Evolutionary conservation across 2,113 vertebrate species (phyloP).

Genomic region (Coracopsis vasa): DNA sequence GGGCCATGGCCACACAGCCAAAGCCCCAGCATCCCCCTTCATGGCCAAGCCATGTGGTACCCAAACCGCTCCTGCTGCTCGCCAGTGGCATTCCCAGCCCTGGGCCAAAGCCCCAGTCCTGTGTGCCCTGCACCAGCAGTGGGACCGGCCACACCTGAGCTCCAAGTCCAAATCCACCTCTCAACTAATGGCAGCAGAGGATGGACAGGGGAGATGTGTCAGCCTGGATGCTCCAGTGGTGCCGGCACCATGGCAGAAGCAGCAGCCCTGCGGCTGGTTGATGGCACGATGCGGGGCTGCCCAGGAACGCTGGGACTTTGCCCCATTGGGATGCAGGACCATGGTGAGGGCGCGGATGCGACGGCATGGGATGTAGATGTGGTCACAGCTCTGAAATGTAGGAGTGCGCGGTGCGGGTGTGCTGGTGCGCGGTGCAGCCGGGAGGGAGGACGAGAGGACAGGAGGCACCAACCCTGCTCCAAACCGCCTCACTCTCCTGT

Average conservation of each 20-base stretch:
- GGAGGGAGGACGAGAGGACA: neutral
- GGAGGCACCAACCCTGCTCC: neutral
- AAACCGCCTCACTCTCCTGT: neutral
- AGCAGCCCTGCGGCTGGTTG: neutral
- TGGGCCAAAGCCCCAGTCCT: neutral
- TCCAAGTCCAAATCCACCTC: neutral
- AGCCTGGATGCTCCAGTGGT: neutral
- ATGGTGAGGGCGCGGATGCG: neutral
- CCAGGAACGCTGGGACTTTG: rapidly evolving
- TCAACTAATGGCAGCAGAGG: rapidly evolving
- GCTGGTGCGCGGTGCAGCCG: neutral
- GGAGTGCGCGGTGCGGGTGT: neutral
- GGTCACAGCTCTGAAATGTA: slow-evolving; percentile 29
- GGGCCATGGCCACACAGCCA: neutral
- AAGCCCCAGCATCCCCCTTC: neutral
- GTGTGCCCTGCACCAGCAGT: rapidly evolving
- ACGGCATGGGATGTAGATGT: neutral
- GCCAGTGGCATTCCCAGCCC: neutral
- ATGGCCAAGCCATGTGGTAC: neutral
- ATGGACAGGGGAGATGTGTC: neutral
- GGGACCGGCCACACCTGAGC: rapidly evolving
- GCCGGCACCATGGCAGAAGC: neutral
- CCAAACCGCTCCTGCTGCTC: neutral
- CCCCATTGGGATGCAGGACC: neutral
- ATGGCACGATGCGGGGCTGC: rapidly evolving